Conservation (phyloP, 2,113 vertebrate species). For the Apeltes quadracus region DNA sequence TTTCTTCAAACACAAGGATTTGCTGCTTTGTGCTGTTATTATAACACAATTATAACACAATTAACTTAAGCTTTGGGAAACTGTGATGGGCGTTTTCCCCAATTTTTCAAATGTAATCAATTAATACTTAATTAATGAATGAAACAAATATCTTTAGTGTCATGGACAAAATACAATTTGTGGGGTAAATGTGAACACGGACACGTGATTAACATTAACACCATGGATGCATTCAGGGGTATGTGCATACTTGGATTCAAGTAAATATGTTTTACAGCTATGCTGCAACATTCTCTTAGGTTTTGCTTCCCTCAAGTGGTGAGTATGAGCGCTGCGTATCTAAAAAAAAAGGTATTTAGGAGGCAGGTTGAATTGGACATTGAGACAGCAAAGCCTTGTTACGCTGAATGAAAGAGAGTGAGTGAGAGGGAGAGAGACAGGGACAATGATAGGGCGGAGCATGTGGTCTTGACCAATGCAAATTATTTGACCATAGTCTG, state of each 20-base stretch:
- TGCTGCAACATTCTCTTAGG: conserved; percentile 20
- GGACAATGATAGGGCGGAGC: conserved; percentile 1
- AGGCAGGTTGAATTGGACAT: not conserved
- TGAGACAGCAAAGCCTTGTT: not conserved
- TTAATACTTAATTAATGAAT: no score
- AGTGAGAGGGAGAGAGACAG: not conserved
- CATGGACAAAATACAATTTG: not conserved
- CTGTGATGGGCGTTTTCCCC: not conserved
- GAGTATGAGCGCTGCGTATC: conserved; percentile 4
- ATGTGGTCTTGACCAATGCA: conserved; percentile 56
- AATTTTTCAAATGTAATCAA: not conserved
- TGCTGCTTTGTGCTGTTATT: not conserved
- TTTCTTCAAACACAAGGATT: not conserved
- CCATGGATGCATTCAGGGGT: not conserved
- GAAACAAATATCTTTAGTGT: not conserved
- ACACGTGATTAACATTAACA: not conserved
- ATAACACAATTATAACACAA: no score
- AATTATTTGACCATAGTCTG: conserved; percentile 35
- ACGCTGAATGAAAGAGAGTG: not conserved
- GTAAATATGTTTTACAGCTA: not conserved
- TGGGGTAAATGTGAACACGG: not conserved
- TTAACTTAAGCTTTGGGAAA: not conserved
- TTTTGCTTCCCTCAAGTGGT: conserved; percentile 69
- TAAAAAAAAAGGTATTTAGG: not conserved
- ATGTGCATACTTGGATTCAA: not conserved